Percentiles rank a stretch among this genome's conserved stretches.
These are phyloP conservation scores for Ciconia nigra DNA, from an alignment of 2,797 vertebrate genomes.

Conservation along the genomic window DNA sequence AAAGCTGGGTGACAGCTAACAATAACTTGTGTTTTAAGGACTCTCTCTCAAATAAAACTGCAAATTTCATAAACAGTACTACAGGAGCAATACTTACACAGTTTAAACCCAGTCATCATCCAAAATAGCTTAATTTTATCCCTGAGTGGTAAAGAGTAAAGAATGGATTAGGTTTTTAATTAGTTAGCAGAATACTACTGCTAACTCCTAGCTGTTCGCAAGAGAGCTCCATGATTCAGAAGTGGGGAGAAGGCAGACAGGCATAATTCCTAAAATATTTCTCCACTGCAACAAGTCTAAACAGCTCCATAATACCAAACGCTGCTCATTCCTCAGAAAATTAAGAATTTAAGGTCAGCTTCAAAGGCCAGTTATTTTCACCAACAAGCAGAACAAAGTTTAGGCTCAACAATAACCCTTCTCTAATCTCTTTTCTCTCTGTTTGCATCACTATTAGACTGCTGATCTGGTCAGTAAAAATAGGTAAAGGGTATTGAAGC, in stretches of 20 bases:
- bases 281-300: background rate
- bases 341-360: background rate
- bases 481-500: background rate
- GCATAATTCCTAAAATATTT: conserved; percentile 6
- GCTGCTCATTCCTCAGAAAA: background rate
- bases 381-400: background rate
- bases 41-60: background rate
- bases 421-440: background rate
- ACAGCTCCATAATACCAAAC: background rate
- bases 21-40: background rate
- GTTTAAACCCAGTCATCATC: background rate
- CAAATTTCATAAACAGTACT: background rate
- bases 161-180: background rate
- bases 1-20: background rate
- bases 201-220: background rate
- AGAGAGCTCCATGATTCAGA: background rate
- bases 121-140: background rate
- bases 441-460: background rate
- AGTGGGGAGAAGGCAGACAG: background rate
- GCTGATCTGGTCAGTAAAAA: background rate
- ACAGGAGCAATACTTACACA: background rate
- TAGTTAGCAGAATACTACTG: background rate
- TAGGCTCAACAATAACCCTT: background rate
- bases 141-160: background rate
- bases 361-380: background rate